phyloP scores from a whole-genome alignment of 2,113 vertebrate species.

The Vicugna pacos region DNA sequence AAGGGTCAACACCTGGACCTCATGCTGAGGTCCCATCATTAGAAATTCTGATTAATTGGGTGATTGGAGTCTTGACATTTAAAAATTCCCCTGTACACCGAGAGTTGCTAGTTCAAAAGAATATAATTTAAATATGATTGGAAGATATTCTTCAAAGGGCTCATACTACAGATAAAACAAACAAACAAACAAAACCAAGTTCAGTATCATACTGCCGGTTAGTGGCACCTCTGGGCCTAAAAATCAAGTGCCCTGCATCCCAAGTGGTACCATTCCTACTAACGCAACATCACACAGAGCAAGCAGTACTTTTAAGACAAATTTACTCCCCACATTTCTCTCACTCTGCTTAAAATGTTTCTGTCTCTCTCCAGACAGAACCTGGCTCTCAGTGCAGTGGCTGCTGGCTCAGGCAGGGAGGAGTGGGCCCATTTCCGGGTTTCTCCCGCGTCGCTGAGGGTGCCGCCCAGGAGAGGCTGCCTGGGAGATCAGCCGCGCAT shows the following conservation, averaged over 20 bases:
- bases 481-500: background rate
- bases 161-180: background rate
- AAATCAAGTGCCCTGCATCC: background rate
- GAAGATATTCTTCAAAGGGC: background rate
- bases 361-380: background rate
- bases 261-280: background rate
- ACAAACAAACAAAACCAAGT: background rate
- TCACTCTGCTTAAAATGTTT: background rate
- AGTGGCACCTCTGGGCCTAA: background rate
- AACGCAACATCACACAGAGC: background rate
- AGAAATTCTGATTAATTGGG: background rate
- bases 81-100: background rate
- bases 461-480: background rate
- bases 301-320: background rate
- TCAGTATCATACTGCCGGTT: background rate
- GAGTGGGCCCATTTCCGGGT: fast-evolving
- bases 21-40: background rate
- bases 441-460: background rate
- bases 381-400: background rate
- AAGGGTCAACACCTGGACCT: too few relatives aligned
- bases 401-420: background rate
- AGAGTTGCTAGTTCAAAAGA: background rate
- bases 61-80: background rate
- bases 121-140: background rate
- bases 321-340: background rate